phyloP scores from a whole-genome alignment of 2,113 vertebrate species.

The Callorhinus ursinus region DNA sequence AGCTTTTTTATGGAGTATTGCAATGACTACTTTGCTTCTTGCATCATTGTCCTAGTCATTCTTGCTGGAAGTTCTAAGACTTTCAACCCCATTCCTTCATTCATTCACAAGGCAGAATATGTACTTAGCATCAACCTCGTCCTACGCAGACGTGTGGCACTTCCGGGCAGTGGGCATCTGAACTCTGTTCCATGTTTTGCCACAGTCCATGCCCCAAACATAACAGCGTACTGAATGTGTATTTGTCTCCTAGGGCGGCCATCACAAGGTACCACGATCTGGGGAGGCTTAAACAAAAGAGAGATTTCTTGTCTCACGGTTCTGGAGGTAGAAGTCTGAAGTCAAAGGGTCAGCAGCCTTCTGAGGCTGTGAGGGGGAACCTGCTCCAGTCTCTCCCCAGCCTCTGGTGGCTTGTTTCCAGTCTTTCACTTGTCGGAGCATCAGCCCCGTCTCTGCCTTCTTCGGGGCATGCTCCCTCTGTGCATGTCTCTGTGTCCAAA shows the following conservation, averaged over 20 bases:
- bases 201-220: neutral
- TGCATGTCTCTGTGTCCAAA: neutral
- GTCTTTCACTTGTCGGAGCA: rapidly evolving
- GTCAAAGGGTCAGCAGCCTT: too few species aligned
- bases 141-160: neutral
- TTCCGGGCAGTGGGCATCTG: neutral
- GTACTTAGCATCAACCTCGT: neutral
- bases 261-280: neutral
- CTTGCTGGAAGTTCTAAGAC: neutral
- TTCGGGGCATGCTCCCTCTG: too few species aligned
- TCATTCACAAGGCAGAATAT: neutral
- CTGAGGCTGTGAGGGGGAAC: neutral
- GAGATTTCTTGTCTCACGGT: neutral
- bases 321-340: neutral
- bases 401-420: neutral
- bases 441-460: neutral
- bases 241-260: neutral
- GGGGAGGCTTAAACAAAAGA: neutral
- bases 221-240: neutral
- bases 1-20: neutral
- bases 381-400: neutral
- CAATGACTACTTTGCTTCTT: neutral
- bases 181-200: neutral
- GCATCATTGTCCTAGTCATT: neutral
- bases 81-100: neutral